A percentile compares a stretch with the other conserved stretches of the same genome.
Evolutionary conservation across 2,888 invertebrate species (phyloP).

Genomic region (Argynnis bischoffii): DNA sequence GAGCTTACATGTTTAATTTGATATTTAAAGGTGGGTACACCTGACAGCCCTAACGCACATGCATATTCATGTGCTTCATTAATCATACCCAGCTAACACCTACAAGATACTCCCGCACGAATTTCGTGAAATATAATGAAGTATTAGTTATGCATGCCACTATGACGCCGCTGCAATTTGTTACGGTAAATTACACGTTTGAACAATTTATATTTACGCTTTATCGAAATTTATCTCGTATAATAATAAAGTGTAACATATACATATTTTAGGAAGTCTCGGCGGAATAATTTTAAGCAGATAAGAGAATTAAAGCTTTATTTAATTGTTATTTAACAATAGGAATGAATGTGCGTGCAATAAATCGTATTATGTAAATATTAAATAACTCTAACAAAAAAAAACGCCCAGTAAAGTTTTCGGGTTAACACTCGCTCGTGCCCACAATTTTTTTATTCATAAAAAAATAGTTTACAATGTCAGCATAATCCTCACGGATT

Average conservation of each 20-base stretch:
- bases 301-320: not conserved
- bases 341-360: conserved; percentile 1
- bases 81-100: conserved; percentile 64
- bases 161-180: conserved; percentile 46
- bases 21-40: conserved; percentile 72
- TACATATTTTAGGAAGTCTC: conserved; percentile 34
- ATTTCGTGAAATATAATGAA: conserved; percentile 46
- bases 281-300: conserved; percentile 7
- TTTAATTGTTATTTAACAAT: conserved; percentile 18
- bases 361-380: conserved; percentile 3
- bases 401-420: conserved; percentile 26
- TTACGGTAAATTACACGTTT: conserved; percentile 35
- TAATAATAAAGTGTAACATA: conserved; percentile 3
- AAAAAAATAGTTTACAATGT: conserved; percentile 58
- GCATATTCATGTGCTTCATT: conserved; percentile 80
- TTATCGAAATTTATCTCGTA: conserved; percentile 12
- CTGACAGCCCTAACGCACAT: conserved; percentile 73
- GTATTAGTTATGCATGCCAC: conserved; percentile 58
- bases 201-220: conserved; percentile 19
- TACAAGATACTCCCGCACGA: conserved; percentile 41
- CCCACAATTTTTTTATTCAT: conserved; percentile 65
- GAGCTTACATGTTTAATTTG: conserved; percentile 70
- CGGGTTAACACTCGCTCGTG: conserved; percentile 57
- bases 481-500: conserved; percentile 33
- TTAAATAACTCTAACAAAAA: conserved; percentile 44